Evolutionary conservation across 2,888 invertebrate species (phyloP).

Genomic region (Sphaerophoria rueppellii): DNA sequence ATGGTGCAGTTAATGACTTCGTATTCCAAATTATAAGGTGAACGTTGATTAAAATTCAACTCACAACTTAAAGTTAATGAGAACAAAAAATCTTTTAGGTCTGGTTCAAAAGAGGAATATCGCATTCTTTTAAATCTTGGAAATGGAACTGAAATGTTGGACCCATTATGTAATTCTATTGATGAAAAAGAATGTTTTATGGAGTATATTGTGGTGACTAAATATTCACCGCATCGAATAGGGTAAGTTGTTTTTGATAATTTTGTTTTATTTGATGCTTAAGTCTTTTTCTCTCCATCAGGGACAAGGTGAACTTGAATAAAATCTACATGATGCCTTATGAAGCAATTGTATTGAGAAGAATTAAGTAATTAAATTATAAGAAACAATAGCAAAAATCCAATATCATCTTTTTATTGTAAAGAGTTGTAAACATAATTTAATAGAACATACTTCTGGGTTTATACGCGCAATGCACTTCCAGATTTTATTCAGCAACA

Average conservation of each 20-base stretch:
- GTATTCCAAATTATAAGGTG: slow-evolving; percentile 79
- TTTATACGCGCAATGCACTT: too few relatives aligned
- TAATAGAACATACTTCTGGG: too few relatives aligned
- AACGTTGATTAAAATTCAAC: not conserved
- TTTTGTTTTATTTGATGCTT: not conserved
- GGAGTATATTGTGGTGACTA: slow-evolving; percentile 77
- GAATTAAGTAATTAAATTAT: not conserved
- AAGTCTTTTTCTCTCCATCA: not conserved
- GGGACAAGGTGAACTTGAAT: slow-evolving; percentile 76
- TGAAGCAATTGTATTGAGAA: slow-evolving; percentile 77
- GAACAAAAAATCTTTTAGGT: slow-evolving; percentile 58
- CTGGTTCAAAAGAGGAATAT: slow-evolving; percentile 77
- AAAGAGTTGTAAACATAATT: too few relatives aligned
- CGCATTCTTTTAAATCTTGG: slow-evolving; percentile 78
- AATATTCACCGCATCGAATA: slow-evolving; percentile 75
- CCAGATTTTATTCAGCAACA: too few relatives aligned
- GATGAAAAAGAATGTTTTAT: slow-evolving; percentile 69
- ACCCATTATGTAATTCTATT: slow-evolving; percentile 70
- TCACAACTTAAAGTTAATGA: slow-evolving; percentile 4
- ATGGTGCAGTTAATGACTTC: slow-evolving; percentile 77
- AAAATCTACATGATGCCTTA: slow-evolving; percentile 77
- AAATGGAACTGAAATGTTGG: slow-evolving; percentile 75
- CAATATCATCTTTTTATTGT: too few relatives aligned
- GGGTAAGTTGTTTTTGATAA: slow-evolving; percentile 75
- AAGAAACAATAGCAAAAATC: too few relatives aligned